These are phyloP conservation scores for Phylloscopus collybita DNA, from an alignment of 2,797 vertebrate genomes.

Conservation along the genomic window DNA sequence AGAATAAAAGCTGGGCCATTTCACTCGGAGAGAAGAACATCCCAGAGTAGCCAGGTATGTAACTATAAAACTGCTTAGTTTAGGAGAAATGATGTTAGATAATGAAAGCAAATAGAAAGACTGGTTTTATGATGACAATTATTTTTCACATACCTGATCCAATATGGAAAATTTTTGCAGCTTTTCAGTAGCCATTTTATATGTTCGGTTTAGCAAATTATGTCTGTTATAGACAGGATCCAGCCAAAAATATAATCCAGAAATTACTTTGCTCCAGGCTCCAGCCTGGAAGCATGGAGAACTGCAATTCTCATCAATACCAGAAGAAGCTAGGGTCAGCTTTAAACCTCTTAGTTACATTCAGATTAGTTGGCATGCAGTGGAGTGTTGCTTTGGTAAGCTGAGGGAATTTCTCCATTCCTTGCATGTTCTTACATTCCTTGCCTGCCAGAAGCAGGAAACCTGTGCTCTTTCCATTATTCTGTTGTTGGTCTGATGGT, in stretches of 20 bases:
- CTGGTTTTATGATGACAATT: background rate
- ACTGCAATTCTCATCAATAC: background rate
- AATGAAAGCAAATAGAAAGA: background rate
- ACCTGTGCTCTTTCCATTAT: background rate
- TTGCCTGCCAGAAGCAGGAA: background rate
- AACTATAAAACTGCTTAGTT: background rate
- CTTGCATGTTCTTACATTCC: background rate
- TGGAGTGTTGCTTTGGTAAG: background rate
- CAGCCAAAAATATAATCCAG: background rate
- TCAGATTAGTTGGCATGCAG: background rate
- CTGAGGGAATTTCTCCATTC: background rate
- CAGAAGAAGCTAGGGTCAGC: background rate
- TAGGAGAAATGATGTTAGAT: constrained; percentile 17
- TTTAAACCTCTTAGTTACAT: background rate
- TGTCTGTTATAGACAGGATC: background rate
- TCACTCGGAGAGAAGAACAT: constrained; percentile 91
- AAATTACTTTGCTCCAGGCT: background rate
- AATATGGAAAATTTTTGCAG: background rate
- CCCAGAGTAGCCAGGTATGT: constrained; percentile 91
- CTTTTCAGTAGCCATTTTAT: background rate
- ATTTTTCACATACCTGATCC: background rate
- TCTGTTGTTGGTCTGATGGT: background rate
- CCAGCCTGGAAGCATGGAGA: background rate
- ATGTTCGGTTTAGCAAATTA: background rate
- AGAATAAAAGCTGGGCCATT: constrained; percentile 93